Conservation (phyloP, 2,113 vertebrate genomes). For the Morone saxatilis region DNA sequence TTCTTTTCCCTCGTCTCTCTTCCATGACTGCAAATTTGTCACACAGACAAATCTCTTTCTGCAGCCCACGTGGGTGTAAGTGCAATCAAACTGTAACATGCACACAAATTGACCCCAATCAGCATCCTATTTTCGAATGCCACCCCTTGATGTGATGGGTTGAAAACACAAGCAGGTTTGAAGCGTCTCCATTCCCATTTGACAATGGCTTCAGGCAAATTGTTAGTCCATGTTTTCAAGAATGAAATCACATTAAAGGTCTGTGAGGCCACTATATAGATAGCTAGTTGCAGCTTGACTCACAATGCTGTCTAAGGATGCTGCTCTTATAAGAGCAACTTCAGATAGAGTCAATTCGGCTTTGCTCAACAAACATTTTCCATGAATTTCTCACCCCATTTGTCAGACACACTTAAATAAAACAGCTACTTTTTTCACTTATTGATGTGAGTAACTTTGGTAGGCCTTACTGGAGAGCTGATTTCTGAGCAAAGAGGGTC, state of each 20-base stretch:
- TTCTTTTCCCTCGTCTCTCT: slow-evolving; percentile 61
- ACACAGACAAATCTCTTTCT: slow-evolving; percentile 42
- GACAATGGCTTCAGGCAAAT: slow-evolving; percentile 22
- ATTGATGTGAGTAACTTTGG: slow-evolving; percentile 14
- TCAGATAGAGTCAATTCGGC: neutral
- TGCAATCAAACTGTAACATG: slow-evolving; percentile 70
- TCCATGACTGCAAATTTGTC: slow-evolving; percentile 58
- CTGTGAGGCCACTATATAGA: neutral
- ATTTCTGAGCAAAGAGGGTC: neutral
- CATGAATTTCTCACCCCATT: slow-evolving; percentile 19
- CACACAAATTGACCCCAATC: slow-evolving; percentile 71
- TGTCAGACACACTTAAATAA: slow-evolving; percentile 34
- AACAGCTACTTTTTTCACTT: slow-evolving; percentile 31
- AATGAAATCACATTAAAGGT: slow-evolving; percentile 48
- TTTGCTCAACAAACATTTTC: slow-evolving; percentile 10
- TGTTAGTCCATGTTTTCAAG: slow-evolving; percentile 24
- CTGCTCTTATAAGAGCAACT: slow-evolving; percentile 8
- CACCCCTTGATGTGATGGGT: slow-evolving; percentile 42
- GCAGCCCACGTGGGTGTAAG: slow-evolving; percentile 45
- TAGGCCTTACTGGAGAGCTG: neutral
- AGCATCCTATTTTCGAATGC: slow-evolving; percentile 52
- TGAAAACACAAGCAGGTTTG: slow-evolving; percentile 50
- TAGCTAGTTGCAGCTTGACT: slow-evolving; percentile 3
- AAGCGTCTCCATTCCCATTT: slow-evolving; percentile 28
- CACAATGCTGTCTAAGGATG: neutral